phyloP scores from a whole-genome alignment of 2,797 vertebrate genomes.

The Corythornis leucogaster region DNA sequence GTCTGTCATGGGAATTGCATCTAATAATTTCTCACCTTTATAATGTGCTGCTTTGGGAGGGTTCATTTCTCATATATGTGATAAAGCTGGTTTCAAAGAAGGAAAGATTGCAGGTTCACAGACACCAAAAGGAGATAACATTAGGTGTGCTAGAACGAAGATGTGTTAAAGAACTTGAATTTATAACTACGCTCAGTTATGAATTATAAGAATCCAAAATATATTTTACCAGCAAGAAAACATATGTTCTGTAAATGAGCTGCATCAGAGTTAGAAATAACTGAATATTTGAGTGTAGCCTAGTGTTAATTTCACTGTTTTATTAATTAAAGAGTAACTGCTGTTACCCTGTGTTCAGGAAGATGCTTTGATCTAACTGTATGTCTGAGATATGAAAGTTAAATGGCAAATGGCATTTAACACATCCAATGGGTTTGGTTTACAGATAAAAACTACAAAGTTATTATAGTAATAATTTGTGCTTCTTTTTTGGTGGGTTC shows the following conservation, averaged over 20 bases:
- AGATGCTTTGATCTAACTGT: slow-evolving; percentile 10
- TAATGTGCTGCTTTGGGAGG: neutral
- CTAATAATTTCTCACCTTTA: neutral
- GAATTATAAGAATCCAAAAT: neutral
- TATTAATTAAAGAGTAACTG: slow-evolving; percentile 20
- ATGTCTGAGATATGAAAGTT: neutral
- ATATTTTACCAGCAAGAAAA: neutral
- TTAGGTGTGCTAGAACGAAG: neutral
- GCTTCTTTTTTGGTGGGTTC: neutral
- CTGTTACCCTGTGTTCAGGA: neutral
- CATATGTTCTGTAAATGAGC: neutral
- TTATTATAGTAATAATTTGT: neutral
- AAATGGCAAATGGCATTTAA: slow-evolving; percentile 11
- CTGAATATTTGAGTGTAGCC: neutral
- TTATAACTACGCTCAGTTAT: neutral
- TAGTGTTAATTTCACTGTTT: neutral
- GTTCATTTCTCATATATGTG: neutral
- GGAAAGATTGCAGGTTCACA: neutral
- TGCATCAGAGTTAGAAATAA: neutral
- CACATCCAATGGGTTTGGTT: neutral
- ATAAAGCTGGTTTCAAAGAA: neutral
- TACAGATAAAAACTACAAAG: neutral
- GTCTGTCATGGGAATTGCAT: neutral
- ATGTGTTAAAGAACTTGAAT: neutral
- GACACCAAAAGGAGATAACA: neutral